Base-by-base conservation (phyloP, 2,113 vertebrate species). In the Pygoscelis antarcticus region DNA sequence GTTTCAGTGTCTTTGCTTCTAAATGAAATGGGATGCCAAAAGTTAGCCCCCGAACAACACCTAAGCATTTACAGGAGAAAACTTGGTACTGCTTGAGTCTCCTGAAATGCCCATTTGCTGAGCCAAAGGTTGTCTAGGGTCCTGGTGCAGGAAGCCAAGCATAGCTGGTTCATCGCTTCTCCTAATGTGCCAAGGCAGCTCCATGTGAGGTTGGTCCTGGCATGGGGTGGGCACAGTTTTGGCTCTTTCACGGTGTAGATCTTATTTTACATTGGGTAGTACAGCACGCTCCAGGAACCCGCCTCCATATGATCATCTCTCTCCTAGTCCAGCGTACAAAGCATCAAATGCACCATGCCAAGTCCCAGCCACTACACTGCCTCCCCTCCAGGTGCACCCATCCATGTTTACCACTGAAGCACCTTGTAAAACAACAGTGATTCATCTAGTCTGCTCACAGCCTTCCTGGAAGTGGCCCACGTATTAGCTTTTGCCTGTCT, bases 291-390 rank as follows among this genome's bases (percentile, higher is more conserved):
- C 42, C 30, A 62, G 60, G 23, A 84, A 29, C 27, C 13, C 3
- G 2, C 44, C 25, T 65, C 27, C 23, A 3, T 2, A 29, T 29
- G 15, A 72, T 66, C 64, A 16, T 38, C 10, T 78, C 26, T 61
- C 8, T 77, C 20, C n/a, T 42, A 3, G 13, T 66, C 27, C 32
- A 44, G 15, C 0, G 0, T 5, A 23, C n/a, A 68, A 64, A 75
- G n/a, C 38, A 75, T 27, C 32, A 70, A 40, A 58, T 9, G 21
- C 11, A 38, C 17, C 15, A 8, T 10, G 32, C 66, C 65, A 89
- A 82, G 75, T 18, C 64, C 7, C 54, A 80, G 12, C 9, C 0
- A 0, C 32, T 52, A 6, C 3, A 1, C 80, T 47, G 34, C 11
- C 30, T 6, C 34, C 86, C 49, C n/a, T 49, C 16, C 58, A 44